Evolutionary conservation across 2,797 vertebrate species (phyloP), one percentile per base, ranked within the genome.

Genomic region (Hephaestus fuliginosus): DNA sequence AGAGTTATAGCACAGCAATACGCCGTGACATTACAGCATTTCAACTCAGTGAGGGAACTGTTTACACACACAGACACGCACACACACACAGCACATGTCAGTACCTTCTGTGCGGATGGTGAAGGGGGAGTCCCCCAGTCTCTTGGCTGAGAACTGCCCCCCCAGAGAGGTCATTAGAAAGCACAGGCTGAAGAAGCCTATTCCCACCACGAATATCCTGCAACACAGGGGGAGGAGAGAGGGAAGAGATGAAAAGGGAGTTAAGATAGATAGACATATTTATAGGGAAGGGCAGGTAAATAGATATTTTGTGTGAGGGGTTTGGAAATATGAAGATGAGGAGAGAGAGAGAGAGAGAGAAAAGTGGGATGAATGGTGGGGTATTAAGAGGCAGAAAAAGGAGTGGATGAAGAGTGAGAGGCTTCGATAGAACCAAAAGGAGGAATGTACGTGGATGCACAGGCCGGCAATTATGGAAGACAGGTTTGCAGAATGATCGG

Each of bases 81-180:
- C 14, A n/a, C 44, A 28, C 74, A 44, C 53, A 70, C 15, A 60
- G 14, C 48, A 64, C 61, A 79, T 72, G 84, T 85, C 76, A 65
- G 74, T 96, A 98, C 97, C 97, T 97, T 98, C 97, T 0, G 97
- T 97, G 80, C 96, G 96, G 94, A 98, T 95, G 94, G 97, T 98
- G 94, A 98, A 98, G 41, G 97, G 97, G 0, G 97, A 98, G 92
- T 98, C 97, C 76, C 96, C 97, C 60, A 96, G 92, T 93, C 97
- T 96, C 92, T 97, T 97, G 91, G 97, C 94, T 13, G 97, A 98
- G 93, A 98, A 97, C 93, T 98, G 97, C 64, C 97, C 97, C 88
- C 97, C 97, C 88, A 98, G 95, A 36, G 97, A 98, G 0, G 97
- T 98, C 97, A 98, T 98, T 90, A 98, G 96, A 95, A 98, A 98